These are phyloP conservation scores for Galerucella calmariensis DNA, from an alignment of 2,888 invertebrate species.

Conservation along the genomic window DNA sequence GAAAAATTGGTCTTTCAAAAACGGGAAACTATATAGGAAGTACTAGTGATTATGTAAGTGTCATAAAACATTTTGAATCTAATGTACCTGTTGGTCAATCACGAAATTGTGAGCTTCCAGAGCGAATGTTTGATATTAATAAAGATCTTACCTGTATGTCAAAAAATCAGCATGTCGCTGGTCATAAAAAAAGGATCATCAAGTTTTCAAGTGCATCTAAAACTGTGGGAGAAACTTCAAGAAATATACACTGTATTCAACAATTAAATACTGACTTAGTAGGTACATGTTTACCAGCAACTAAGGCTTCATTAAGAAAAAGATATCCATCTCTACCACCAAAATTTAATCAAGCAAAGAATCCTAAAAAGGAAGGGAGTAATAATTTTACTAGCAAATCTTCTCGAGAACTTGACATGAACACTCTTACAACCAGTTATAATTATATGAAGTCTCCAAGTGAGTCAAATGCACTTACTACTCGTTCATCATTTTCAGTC, in stretches of 20 bases:
- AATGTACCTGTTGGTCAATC: slow-evolving; percentile 24
- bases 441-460: slow-evolving; percentile 2
- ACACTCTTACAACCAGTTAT: not conserved
- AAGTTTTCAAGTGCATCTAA: slow-evolving; percentile 8
- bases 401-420: slow-evolving; percentile 11
- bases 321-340: slow-evolving; percentile 3
- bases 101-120: slow-evolving; percentile 37
- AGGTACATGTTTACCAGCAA: not conserved
- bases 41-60: not conserved
- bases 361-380: not conserved
- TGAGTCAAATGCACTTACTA: not conserved
- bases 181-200: not conserved
- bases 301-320: not conserved
- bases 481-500: not conserved
- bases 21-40: not conserved
- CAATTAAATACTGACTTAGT: not conserved
- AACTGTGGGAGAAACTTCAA: not conserved
- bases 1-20: not conserved
- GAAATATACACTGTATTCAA: not conserved
- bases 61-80: slow-evolving; percentile 38
- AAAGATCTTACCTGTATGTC: not conserved
- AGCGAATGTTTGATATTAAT: slow-evolving; percentile 23
- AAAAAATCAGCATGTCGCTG: not conserved
- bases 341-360: not conserved
- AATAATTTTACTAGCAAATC: not conserved